phyloP scores from a whole-genome alignment of 2,797 vertebrate genomes.

The Cryptoprocta ferox region DNA sequence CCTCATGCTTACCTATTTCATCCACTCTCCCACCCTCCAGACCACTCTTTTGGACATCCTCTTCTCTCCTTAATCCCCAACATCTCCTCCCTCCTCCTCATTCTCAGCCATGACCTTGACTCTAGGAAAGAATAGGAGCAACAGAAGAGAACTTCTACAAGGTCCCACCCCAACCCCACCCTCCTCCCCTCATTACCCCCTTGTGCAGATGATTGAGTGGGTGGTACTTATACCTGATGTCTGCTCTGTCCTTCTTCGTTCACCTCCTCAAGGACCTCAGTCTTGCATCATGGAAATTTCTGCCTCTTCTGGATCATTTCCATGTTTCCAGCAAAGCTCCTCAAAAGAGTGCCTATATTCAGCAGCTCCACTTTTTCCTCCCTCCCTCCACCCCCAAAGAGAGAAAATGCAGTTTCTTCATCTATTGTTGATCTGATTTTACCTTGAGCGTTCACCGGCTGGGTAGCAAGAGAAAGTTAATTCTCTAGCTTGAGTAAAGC shows the following conservation, averaged over 20 bases:
- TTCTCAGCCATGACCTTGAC: neutral
- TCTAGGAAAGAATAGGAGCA: neutral
- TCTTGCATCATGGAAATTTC: neutral
- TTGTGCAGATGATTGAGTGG: neutral
- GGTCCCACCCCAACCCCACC: neutral
- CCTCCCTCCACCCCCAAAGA: neutral
- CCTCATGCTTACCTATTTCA: neutral
- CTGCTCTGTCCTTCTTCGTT: neutral
- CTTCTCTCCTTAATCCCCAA: neutral
- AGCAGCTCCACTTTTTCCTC: neutral
- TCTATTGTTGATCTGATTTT: neutral
- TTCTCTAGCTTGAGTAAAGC: neutral
- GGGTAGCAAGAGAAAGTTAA: neutral
- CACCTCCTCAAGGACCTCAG: neutral
- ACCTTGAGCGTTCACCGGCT: neutral
- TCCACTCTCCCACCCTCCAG: neutral
- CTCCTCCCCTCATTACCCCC: rapidly evolving
- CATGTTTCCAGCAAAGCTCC: neutral
- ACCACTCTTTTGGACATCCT: neutral
- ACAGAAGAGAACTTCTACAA: neutral
- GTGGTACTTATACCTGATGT: neutral
- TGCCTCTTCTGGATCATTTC: neutral
- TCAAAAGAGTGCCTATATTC: neutral
- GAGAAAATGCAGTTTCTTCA: neutral
- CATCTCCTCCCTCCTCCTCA: neutral